Evolutionary conservation across 1,140 invertebrate genomes (phyloP).

Genomic region (Nylanderia fulva): DNA sequence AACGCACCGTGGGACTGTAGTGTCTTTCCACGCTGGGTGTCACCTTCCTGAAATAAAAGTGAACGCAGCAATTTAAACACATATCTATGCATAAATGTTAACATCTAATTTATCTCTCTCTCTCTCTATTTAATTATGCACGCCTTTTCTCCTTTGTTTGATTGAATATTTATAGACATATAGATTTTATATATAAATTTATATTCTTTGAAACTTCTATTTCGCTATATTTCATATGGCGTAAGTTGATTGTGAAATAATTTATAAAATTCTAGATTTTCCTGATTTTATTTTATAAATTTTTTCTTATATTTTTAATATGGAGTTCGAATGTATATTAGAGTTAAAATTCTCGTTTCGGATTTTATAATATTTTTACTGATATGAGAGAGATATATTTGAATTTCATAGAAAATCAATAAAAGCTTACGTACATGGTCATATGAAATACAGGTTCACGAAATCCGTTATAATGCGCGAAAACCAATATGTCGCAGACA

Average conservation of each 20-base stretch:
- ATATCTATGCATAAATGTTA: not conserved
- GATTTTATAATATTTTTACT: not conserved
- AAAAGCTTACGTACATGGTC: not conserved
- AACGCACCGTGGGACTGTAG: not conserved
- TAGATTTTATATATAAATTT: not conserved
- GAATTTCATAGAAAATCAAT: not conserved
- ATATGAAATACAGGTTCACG: not conserved
- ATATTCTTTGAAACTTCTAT: not conserved
- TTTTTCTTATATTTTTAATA: not conserved
- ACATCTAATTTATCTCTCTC: not conserved
- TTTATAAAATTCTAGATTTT: not conserved
- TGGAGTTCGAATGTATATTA: not conserved
- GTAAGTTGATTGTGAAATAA: constrained; percentile 29
- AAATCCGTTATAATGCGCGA: not conserved
- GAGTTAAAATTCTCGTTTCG: not conserved
- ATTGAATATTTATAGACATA: not conserved
- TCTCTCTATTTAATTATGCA: not conserved
- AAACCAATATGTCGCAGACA: constrained; percentile 6
- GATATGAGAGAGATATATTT: not conserved
- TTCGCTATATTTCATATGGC: not conserved
- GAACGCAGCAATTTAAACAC: not conserved
- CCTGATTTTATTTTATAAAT: not conserved
- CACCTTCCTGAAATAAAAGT: not conserved
- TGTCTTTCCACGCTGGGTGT: not conserved
- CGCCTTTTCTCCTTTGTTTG: not conserved